Base-by-base conservation (phyloP, 2,797 vertebrate species). In the Gephyroberyx darwinii region DNA sequence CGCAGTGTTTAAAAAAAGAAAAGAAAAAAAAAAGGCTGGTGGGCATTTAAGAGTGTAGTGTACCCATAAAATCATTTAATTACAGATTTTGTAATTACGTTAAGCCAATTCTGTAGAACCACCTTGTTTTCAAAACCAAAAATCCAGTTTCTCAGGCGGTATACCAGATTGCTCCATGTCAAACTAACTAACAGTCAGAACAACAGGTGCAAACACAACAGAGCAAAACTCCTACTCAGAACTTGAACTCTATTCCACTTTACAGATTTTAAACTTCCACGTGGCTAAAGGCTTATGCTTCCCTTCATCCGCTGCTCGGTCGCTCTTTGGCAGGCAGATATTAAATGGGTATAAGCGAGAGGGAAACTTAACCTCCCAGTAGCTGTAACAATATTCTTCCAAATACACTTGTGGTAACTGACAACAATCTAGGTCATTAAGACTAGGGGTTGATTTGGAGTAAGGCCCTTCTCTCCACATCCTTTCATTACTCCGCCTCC, bases 401-500 rank as follows among this genome's bases (percentile, higher is more conserved):
- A 43, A 26, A 53, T 33, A 60, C 43, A 5, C 7, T 52, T 31
- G 65, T 14, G 0, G 0, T 47, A 52, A 80, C 10, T 19, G 31
- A 35, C n/a, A 69, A 69, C 78, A 70, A 70, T 65, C 65, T 33
- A 58, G 31, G 45, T 20, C 8, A 41, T 78, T 78, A 83, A 81
- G 75, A 68, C 80, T 57, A 5, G 14, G 39, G 63, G 47, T 31
- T 31, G n/a, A 69, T 75, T 45, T 69, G 63, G 78, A 77, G 56
- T 30, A 51, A 71, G 69, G 72, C 79, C 50, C 8, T 0, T 83
- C 78, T 75, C 61, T 75, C 75, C 62, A 84, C 71, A 59, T 81
- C 70, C 16, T 61, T 19, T 74, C 58, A 75, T 52, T 65, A 77
- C 78, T 85, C 69, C 62, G 3, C 51, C 68, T 92, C 86, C 91